Evolutionary conservation across 64 coral and sea anemone genomes (phyloP).

Genomic region (Stichodactyla helianthus): DNA sequence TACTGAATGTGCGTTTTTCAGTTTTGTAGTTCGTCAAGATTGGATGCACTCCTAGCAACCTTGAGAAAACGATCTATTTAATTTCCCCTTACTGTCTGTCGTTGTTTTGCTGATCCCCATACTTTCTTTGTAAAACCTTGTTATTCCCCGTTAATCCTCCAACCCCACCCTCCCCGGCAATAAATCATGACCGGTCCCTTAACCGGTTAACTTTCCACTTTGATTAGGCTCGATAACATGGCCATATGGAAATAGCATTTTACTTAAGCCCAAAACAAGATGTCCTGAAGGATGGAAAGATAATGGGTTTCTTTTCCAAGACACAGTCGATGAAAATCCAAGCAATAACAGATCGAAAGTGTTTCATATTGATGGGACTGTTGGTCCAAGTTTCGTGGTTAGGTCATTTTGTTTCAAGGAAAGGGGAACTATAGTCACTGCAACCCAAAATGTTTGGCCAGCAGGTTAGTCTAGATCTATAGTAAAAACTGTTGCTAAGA

Average conservation of each 20-base stretch:
- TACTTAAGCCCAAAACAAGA: not conserved
- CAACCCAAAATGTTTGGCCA: not conserved
- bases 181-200: no score
- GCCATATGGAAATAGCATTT: not conserved
- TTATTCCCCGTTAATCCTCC: no score
- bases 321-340: not conserved
- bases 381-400: not conserved
- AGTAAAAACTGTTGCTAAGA: not conserved
- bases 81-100: no score
- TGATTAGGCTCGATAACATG: not conserved
- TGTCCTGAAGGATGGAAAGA: not conserved
- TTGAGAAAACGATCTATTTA: no score
- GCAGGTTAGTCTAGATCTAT: not conserved
- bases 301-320: not conserved
- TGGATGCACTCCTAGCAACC: no score
- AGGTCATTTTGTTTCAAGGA: not conserved
- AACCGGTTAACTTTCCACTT: not conserved
- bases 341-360: not conserved
- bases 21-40: no score
- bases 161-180: no score
- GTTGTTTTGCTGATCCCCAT: no score
- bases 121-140: no score
- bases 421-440: no score
- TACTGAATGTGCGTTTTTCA: no score
- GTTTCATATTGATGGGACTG: not conserved